Percentiles rank a stretch among this genome's conserved stretches.
These are phyloP conservation scores for Dynastes tityus DNA, from an alignment of 2,888 invertebrate genomes.

Conservation along the genomic window DNA sequence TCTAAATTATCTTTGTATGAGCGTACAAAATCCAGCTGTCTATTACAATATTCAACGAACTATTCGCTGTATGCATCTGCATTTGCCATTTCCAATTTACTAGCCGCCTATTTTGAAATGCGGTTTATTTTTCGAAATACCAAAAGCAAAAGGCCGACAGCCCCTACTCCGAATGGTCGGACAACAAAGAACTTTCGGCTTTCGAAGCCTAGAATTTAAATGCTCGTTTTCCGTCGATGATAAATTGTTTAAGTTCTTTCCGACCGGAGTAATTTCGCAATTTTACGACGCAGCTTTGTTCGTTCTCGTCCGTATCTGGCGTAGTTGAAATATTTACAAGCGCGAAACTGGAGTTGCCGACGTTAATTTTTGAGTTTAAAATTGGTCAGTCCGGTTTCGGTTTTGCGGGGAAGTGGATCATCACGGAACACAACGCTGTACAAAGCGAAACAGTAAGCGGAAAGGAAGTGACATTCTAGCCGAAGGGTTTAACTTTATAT, in stretches of 20 bases:
- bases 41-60: too few relatives aligned
- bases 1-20: too few relatives aligned
- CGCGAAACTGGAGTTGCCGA: background rate
- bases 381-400: background rate
- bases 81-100: too few relatives aligned
- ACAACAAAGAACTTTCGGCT: background rate
- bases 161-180: too few relatives aligned
- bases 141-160: too few relatives aligned
- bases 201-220: constrained; percentile 17
- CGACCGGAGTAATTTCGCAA: constrained; percentile 9
- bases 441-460: constrained; percentile 4
- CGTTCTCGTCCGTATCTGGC: background rate
- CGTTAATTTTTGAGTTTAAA: constrained; percentile 23
- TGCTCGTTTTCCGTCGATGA: constrained; percentile 16
- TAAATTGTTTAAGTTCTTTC: constrained; percentile 42
- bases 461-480: constrained; percentile 12
- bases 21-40: too few relatives aligned
- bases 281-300: constrained; percentile 10
- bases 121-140: too few relatives aligned
- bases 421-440: background rate
- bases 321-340: constrained; percentile 29
- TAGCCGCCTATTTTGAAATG: too few relatives aligned
- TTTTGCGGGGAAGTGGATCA: background rate
- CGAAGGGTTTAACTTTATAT: background rate
- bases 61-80: too few relatives aligned